Conservation (phyloP, 2,797 vertebrate species). For the Myotis myotis region DNA sequence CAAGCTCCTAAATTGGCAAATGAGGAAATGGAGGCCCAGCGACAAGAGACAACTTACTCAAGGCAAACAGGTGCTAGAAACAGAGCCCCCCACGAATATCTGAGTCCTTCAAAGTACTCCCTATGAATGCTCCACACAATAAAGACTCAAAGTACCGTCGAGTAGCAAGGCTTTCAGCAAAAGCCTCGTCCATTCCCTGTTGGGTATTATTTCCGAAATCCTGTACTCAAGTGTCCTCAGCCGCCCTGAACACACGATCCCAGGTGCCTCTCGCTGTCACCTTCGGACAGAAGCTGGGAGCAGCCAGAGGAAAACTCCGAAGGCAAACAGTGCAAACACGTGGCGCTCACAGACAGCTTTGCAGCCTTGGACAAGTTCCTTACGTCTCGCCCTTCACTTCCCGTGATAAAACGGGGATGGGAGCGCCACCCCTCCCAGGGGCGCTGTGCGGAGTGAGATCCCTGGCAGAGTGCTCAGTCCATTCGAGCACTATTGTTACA, state of each 20-base stretch:
- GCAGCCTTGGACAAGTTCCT: not conserved
- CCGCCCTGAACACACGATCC: not conserved
- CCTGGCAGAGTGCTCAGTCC: not conserved
- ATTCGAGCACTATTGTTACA: not conserved
- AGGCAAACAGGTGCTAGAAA: not conserved
- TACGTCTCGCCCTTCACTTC: not conserved
- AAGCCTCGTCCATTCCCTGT: not conserved
- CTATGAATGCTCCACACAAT: not conserved
- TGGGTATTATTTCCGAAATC: not conserved
- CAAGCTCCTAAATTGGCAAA: not conserved
- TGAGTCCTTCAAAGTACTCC: not conserved
- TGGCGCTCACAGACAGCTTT: not conserved
- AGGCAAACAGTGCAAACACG: not conserved
- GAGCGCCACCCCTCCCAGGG: not conserved
- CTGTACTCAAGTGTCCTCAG: not conserved
- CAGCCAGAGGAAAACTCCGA: not conserved
- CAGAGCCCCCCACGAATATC: too few species aligned
- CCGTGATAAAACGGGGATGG: fast-evolving
- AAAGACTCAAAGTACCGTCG: not conserved
- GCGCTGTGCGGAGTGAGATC: not conserved
- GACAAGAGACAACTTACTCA: not conserved
- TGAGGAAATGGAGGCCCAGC: not conserved
- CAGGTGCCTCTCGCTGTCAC: not conserved
- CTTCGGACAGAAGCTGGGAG: not conserved
- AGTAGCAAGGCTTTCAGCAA: not conserved